Conservation (phyloP, 2,797 vertebrate genomes). For the Gymnothorax reevesii region DNA sequence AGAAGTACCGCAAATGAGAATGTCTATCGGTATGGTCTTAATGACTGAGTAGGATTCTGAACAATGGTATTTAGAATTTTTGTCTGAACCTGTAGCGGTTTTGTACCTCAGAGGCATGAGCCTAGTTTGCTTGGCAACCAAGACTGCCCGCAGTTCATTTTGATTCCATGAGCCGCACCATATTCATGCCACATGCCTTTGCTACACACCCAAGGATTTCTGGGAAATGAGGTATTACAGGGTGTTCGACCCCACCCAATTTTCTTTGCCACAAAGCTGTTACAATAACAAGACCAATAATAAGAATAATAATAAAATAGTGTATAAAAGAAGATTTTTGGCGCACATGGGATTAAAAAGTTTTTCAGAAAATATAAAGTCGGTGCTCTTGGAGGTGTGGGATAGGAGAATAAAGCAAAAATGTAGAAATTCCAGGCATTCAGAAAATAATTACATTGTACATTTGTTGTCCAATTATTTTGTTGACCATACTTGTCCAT, state of each 20-base stretch:
- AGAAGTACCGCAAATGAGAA: neutral
- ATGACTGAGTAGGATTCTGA: neutral
- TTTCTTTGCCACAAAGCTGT: neutral
- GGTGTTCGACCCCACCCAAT: too few species aligned
- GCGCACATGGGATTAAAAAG: too few species aligned
- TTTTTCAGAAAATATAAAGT: too few species aligned
- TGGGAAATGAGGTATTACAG: neutral
- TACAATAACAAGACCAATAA: neutral
- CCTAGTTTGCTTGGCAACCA: constrained; percentile 1
- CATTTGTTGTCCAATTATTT: too few species aligned
- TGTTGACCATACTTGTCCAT: too few species aligned
- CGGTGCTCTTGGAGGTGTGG: too few species aligned
- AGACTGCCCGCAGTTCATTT: neutral
- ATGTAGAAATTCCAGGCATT: too few species aligned
- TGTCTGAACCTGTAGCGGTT: constrained; percentile 23
- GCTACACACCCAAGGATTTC: neutral
- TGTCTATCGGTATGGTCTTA: neutral
- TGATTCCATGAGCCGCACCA: neutral
- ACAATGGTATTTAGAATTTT: neutral
- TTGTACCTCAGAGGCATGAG: neutral
- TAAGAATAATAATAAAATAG: neutral
- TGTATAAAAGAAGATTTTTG: neutral
- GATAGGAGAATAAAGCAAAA: too few species aligned
- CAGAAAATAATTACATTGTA: too few species aligned
- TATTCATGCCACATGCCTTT: neutral